Conservation (phyloP, 2,888 invertebrate genomes). For the Dorcus hopei region DNA sequence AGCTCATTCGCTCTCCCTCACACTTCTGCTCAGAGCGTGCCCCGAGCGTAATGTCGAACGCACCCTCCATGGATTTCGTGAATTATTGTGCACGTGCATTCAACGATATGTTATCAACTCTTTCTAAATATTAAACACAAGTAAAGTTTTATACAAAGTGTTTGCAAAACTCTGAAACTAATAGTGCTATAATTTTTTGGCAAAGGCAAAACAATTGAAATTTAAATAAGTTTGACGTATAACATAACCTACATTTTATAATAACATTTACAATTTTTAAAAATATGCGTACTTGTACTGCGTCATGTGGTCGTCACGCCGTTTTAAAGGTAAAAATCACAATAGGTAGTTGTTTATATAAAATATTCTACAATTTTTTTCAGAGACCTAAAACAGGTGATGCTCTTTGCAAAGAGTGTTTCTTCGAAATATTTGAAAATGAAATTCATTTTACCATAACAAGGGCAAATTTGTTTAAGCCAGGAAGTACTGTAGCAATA, state of each 20-base stretch:
- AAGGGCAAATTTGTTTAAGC: conserved; percentile 75
- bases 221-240: background rate
- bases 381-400: conserved; percentile 90
- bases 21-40: too few relatives aligned
- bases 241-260: background rate
- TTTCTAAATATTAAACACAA: too few relatives aligned
- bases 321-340: conserved; percentile 63
- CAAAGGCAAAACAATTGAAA: too few relatives aligned
- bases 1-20: too few relatives aligned
- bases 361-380: conserved; percentile 34
- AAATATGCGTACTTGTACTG: conserved; percentile 68
- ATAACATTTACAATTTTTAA: background rate
- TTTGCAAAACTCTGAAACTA: too few relatives aligned
- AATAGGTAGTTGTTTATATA: background rate
- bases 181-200: too few relatives aligned
- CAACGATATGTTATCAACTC: too few relatives aligned
- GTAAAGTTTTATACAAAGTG: too few relatives aligned
- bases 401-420: conserved; percentile 91
- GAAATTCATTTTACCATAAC: conserved; percentile 92
- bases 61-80: too few relatives aligned
- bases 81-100: too few relatives aligned
- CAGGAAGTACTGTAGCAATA: conserved; percentile 84
- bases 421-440: conserved; percentile 88
- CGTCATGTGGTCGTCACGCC: conserved; percentile 72
- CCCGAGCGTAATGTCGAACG: too few relatives aligned